phyloP scores from a whole-genome alignment of 2,888 invertebrate genomes.

The Theretra japonica region DNA sequence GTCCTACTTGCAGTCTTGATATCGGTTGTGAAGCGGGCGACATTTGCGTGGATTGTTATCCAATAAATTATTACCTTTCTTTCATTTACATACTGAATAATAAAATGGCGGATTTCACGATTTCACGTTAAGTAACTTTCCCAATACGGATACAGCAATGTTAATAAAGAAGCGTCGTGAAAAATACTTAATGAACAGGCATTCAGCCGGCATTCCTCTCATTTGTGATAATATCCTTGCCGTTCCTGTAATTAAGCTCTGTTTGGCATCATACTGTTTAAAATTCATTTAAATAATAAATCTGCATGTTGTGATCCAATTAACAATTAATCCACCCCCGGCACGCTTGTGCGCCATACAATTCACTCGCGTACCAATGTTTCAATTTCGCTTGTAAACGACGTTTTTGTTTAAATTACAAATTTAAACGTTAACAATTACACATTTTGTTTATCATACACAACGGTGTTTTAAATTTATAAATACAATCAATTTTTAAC shows the following conservation, averaged over 20 bases:
- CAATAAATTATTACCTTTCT: not conserved
- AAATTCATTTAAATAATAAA: constrained; percentile 68
- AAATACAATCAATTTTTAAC: not conserved
- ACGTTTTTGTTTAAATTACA: constrained; percentile 67
- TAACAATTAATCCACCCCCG: constrained; percentile 74
- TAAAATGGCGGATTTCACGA: too few species aligned
- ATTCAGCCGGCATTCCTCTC: constrained; percentile 41
- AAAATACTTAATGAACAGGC: not conserved
- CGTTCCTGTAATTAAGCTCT: constrained; percentile 56
- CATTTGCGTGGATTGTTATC: constrained; percentile 1
- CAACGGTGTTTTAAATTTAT: constrained; percentile 43
- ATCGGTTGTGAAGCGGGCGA: not conserved
- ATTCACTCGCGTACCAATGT: constrained; percentile 63
- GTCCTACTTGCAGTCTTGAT: too few species aligned
- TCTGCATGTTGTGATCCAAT: constrained; percentile 71
- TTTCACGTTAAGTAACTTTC: not conserved
- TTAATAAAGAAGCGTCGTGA: not conserved
- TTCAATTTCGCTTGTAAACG: constrained; percentile 70
- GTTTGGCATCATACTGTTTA: constrained; percentile 57
- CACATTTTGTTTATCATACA: constrained; percentile 54
- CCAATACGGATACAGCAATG: not conserved
- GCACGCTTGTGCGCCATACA: constrained; percentile 64
- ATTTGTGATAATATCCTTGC: constrained; percentile 43
- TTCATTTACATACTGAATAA: not conserved
- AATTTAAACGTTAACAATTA: constrained; percentile 70